A percentile compares a stretch with the other conserved stretches of the same genome.
phyloP scores from a whole-genome alignment of 2,797 vertebrate species.

The Furcifer pardalis region DNA sequence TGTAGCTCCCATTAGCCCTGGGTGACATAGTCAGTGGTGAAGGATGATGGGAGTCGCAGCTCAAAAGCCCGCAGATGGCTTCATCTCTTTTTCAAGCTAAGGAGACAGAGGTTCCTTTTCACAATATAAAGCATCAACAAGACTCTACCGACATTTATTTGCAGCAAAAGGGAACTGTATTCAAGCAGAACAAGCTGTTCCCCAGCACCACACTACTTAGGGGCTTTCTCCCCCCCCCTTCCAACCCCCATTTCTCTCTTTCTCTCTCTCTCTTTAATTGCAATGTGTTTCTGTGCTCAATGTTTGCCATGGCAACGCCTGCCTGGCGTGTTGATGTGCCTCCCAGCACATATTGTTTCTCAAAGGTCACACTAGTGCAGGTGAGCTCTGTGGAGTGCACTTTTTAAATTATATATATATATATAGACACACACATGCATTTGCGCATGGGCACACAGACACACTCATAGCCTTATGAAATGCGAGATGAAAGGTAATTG shows the following conservation, averaged over 20 bases:
- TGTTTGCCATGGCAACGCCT: conserved; percentile 70
- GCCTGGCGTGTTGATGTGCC: conserved; percentile 52
- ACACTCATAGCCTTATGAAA: not conserved
- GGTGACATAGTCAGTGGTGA: not conserved
- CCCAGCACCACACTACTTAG: not conserved
- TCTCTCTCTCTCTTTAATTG: conserved; percentile 18
- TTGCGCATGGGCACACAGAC: too few relatives aligned
- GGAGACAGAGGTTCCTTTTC: too few relatives aligned
- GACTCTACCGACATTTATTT: not conserved
- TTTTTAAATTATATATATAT: not conserved
- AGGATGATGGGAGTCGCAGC: not conserved
- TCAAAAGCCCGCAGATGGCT: not conserved
- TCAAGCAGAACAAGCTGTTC: not conserved
- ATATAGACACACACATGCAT: not conserved
- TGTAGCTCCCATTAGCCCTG: not conserved
- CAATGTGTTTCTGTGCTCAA: conserved; percentile 48
- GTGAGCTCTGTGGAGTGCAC: conserved; percentile 43
- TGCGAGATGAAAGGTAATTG: conserved; percentile 29
- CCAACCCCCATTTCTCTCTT: too few relatives aligned
- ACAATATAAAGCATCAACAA: not conserved
- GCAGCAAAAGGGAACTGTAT: not conserved
- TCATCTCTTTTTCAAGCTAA: not conserved
- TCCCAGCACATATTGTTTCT: conserved; percentile 52
- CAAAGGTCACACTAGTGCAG: conserved; percentile 64
- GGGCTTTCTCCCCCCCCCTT: not conserved